Evolutionary conservation across 1,140 invertebrate genomes (phyloP).

Genomic region (Halictus rubicundus): DNA sequence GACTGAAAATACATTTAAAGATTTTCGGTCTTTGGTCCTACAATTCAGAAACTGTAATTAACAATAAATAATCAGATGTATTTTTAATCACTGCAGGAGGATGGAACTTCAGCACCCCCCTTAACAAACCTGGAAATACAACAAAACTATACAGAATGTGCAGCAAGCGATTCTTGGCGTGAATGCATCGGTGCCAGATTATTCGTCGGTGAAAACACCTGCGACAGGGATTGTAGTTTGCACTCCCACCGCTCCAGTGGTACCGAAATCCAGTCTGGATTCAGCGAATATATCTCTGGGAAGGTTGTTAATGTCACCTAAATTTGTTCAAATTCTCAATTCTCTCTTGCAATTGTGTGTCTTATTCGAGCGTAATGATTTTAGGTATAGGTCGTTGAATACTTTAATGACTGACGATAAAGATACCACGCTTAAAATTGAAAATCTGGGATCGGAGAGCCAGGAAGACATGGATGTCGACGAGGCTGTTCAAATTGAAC

Average conservation of each 20-base stretch:
- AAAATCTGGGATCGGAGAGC: not conserved
- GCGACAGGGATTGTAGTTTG: not conserved
- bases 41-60: too few relatives aligned
- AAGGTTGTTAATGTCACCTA: constrained; percentile 7
- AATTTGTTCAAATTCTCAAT: not conserved
- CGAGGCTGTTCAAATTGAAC: too few relatives aligned
- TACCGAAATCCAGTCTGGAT: not conserved
- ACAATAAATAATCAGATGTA: too few relatives aligned
- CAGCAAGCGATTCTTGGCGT: not conserved
- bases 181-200: not conserved
- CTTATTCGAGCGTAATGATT: not conserved
- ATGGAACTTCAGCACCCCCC: not conserved
- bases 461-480: not conserved
- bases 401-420: not conserved
- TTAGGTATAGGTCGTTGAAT: constrained; percentile 22
- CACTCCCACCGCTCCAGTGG: not conserved
- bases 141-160: not conserved
- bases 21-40: too few relatives aligned
- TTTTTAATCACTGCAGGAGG: not conserved
- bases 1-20: too few relatives aligned
- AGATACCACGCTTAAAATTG: not conserved
- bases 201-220: not conserved
- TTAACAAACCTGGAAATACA: constrained; percentile 14
- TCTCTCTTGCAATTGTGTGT: too few relatives aligned
- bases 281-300: rapidly evolving